These are phyloP conservation scores for Dryomyza anilis DNA, from an alignment of 2,888 invertebrate species.

Conservation along the genomic window DNA sequence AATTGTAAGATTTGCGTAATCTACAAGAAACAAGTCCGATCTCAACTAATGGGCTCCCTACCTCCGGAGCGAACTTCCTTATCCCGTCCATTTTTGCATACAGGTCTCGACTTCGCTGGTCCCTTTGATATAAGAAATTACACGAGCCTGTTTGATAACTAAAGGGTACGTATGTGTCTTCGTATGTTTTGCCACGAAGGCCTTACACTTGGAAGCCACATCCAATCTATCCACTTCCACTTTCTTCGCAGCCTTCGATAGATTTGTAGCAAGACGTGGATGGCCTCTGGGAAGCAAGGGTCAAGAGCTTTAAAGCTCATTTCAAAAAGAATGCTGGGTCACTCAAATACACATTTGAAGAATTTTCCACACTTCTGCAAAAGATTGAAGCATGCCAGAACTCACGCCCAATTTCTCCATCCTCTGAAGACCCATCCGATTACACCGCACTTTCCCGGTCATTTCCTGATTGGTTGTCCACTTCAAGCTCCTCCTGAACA, in stretches of 20 bases:
- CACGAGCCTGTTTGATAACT: too few species aligned
- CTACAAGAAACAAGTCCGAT: too few species aligned
- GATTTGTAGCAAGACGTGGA: conserved; percentile 30
- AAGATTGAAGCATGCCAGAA: background rate
- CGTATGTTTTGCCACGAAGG: conserved; percentile 32
- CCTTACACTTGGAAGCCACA: conserved; percentile 30
- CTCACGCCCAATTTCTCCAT: background rate
- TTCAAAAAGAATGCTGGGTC: background rate
- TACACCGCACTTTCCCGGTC: too few species aligned
- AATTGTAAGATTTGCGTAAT: too few species aligned
- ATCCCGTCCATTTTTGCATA: background rate
- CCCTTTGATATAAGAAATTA: too few species aligned
- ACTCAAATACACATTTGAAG: background rate
- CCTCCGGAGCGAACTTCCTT: background rate
- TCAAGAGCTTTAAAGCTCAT: too few species aligned
- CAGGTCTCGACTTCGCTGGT: too few species aligned
- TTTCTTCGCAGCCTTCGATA: conserved; percentile 33
- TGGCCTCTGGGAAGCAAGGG: too few species aligned
- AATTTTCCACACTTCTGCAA: background rate
- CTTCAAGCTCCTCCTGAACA: too few species aligned
- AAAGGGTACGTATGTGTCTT: conserved; percentile 33
- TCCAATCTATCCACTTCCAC: conserved; percentile 25
- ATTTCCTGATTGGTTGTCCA: too few species aligned
- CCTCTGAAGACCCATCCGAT: too few species aligned
- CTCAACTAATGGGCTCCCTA: too few species aligned